phyloP scores from a whole-genome alignment of 2,888 invertebrate species.

The Seira ritae region DNA sequence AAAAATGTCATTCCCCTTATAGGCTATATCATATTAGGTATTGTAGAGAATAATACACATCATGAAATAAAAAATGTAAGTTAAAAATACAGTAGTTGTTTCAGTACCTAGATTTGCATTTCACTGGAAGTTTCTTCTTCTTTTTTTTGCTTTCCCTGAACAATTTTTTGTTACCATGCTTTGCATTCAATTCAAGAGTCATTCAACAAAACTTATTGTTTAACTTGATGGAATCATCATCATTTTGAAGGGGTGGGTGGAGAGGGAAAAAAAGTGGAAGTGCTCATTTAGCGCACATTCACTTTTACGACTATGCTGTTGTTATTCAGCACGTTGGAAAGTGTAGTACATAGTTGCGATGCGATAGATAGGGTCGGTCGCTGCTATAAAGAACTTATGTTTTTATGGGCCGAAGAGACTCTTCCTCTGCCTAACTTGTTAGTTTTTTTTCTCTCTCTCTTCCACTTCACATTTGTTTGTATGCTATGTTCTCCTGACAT shows the following conservation, averaged over 20 bases:
- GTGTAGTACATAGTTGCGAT: no score
- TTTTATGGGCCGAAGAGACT: background rate
- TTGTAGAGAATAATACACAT: no score
- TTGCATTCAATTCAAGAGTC: conserved; percentile 8
- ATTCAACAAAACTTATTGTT: background rate
- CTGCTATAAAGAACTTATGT: background rate
- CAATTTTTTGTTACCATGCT: background rate
- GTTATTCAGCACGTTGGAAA: background rate
- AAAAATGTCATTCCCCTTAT: no score
- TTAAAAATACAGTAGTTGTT: no score
- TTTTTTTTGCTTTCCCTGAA: no score
- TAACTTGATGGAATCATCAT: conserved; percentile 5
- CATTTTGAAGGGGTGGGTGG: background rate
- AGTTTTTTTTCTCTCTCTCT: background rate
- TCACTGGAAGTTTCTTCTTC: no score
- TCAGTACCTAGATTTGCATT: no score
- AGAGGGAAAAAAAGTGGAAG: background rate
- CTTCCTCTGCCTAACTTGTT: background rate
- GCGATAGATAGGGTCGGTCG: background rate
- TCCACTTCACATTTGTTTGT: background rate
- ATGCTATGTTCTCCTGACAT: background rate
- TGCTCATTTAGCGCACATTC: conserved; percentile 11
- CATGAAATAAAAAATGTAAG: no score
- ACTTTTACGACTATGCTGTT: background rate
- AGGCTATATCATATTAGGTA: no score